Evolutionary conservation across 1,140 invertebrate species (phyloP), one percentile per base, ranked within the genome.

Genomic region (Steinernema feltiae): DNA sequence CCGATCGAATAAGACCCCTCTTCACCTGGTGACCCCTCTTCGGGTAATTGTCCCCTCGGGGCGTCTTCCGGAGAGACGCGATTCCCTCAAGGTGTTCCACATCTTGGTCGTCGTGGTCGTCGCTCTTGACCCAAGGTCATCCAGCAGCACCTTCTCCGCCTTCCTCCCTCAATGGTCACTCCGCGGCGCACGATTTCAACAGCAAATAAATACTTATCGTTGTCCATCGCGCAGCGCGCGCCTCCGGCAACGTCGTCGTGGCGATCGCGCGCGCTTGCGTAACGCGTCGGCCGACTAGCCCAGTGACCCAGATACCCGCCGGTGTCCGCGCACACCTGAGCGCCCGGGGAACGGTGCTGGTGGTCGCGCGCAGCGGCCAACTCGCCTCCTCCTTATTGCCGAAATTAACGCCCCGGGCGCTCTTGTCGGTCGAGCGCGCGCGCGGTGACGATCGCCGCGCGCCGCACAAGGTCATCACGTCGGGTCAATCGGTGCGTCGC

Each of bases 341-440:
- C 53, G 35, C 35, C n/a, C 41, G 41, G 7, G 7, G 41, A 46
- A 63, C 53, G 53, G 53, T 21, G 53, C 53, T 63, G 53, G 53
- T 63, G 53, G 53, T 46, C 53, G 53, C 53, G 35, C 35, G 35
- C 41, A 27, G 15, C 53, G 53, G n/a, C n/a, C n/a, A n/a, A n/a
- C n/a, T n/a, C n/a, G n/a, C n/a, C n/a, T n/a, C 24, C 53, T 63
- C 53, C 53, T 63, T 63, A 63, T 63, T 63, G 53, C 53, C 53
- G 53, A 63, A 63, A 63, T 63, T 63, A 63, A 63, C 53, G 53
- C 53, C 53, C 53, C 53, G 53, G 53, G 53, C 53, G 53, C 53
- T 63, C 24, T 63, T 63, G 53, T 63, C 53, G 53, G 53, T 63
- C 53, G 53, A 3, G 53, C 18, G 7, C 35, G 35, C 35, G 35